Evolutionary conservation across 1,140 invertebrate genomes (phyloP), one percentile per base, ranked within the genome.

Genomic region (Trichonephila clavata): DNA sequence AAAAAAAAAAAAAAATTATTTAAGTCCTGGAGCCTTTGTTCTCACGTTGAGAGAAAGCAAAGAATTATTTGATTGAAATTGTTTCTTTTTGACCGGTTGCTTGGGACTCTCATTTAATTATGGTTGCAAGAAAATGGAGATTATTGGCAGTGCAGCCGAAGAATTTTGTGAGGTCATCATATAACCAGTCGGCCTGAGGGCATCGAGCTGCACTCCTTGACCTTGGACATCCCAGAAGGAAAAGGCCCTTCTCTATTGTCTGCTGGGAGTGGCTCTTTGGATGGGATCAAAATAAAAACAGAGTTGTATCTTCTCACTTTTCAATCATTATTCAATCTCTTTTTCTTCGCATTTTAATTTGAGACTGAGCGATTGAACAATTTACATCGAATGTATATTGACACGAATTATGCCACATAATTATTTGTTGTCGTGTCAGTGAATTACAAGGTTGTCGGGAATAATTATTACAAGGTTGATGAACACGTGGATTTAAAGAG

Each of bases 141-240:
- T 84, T 84, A 59, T 84, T 84, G 81, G 81, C 81, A 84, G 43
- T 59, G 81, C 81, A 50, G 81, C 13, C 43, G 57, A 84, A 59
- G 81, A 84, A 57, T 84, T 57, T 59, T 84, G 81, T 84, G 81
- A 84, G 81, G 81, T 84, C 81, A 84, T 57, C 81, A 24, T 16
- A 84, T 84, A 84, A 84, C 81, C 81, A 84, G 81, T 84, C 81
- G 57, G 81, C 81, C 81, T 57, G 18, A 24, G 50, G 81, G 43
- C 81, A 24, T 84, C 24, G 57, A 84, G 80, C 80, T 21, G 21
- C 80, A 50, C 80, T 81, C 43, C 81, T 84, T 84, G 81, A 84
- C 81, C 81, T 84, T 84, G 81, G 81, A 84, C 81, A 84, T 59
- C 43, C 81, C 43, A 59, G 71, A 84, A 84, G 57, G 57, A 84